Evolutionary conservation across 1,140 invertebrate genomes (phyloP).

Genomic region (Argopecten irradians): DNA sequence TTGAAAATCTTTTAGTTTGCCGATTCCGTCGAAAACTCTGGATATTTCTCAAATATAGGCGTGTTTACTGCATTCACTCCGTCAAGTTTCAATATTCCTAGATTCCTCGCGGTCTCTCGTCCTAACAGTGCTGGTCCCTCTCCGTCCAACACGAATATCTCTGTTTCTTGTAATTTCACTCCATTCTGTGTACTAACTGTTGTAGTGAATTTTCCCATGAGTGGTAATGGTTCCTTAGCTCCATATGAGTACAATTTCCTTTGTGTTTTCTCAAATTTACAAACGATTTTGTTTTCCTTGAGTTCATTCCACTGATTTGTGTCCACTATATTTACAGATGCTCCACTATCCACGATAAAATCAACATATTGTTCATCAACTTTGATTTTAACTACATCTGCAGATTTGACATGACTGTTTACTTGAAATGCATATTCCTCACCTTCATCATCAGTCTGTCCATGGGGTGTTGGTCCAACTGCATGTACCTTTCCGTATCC

Average conservation of each 20-base stretch:
- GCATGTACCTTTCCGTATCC: slow-evolving; percentile 19
- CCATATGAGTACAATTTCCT: neutral
- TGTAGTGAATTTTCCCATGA: neutral
- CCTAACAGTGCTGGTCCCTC: slow-evolving; percentile 14
- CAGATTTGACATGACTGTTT: neutral
- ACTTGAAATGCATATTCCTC: slow-evolving; percentile 26
- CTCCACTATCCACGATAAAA: slow-evolving; percentile 43
- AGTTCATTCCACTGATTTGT: slow-evolving; percentile 9
- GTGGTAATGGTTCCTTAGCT: neutral
- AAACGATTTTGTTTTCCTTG: neutral
- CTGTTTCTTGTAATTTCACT: neutral
- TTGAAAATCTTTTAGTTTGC: slow-evolving; percentile 54
- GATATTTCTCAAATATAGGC: slow-evolving; percentile 24
- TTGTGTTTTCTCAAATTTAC: too few relatives aligned
- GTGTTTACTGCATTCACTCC: too few relatives aligned
- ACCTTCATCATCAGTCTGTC: neutral
- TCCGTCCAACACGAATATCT: slow-evolving; percentile 20
- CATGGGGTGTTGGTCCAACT: neutral
- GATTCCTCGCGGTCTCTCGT: neutral
- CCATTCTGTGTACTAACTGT: neutral
- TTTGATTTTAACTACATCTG: slow-evolving; percentile 25
- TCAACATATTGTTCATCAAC: neutral
- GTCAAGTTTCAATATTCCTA: neutral
- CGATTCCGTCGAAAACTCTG: slow-evolving; percentile 49
- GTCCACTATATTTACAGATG: slow-evolving; percentile 38